Conservation (phyloP, 2,888 invertebrate genomes). For the Drosophila dives region DNA sequence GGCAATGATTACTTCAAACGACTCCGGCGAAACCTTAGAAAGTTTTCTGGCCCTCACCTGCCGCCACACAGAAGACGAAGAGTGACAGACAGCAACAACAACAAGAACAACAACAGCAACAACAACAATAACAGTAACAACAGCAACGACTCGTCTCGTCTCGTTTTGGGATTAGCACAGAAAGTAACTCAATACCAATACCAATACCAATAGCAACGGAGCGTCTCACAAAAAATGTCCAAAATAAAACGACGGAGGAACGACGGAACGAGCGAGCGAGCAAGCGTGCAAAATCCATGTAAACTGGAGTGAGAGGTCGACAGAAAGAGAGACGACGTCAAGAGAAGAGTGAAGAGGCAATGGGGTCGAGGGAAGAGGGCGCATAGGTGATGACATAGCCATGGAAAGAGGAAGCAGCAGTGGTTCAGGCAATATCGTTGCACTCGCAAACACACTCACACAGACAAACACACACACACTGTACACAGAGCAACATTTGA, state of each 20-base stretch:
- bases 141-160: constrained; percentile 34
- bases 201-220: constrained; percentile 45
- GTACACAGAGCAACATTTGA: constrained; percentile 66
- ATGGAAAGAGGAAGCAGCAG: constrained; percentile 50
- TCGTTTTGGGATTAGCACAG: constrained; percentile 55
- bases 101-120: neutral
- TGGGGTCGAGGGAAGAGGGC: constrained; percentile 16
- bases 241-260: constrained; percentile 40
- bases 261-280: constrained; percentile 25
- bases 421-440: constrained; percentile 46
- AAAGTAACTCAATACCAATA: constrained; percentile 66
- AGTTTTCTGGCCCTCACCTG: constrained; percentile 55
- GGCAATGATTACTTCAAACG: constrained; percentile 63
- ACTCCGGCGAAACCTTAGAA: constrained; percentile 68
- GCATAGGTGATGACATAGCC: constrained; percentile 57
- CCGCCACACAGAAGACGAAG: constrained; percentile 5
- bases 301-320: constrained; percentile 40
- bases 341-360: neutral
- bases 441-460: constrained; percentile 41
- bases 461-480: constrained; percentile 23
- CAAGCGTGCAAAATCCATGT: constrained; percentile 69
- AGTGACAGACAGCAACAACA: constrained; percentile 10
- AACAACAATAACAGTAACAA: constrained; percentile 10
- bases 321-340: neutral
- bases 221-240: constrained; percentile 43